A percentile compares a stretch with the other conserved stretches of the same genome.
Evolutionary conservation across 2,888 invertebrate species (phyloP).

Genomic region (Ormia ochracea): DNA sequence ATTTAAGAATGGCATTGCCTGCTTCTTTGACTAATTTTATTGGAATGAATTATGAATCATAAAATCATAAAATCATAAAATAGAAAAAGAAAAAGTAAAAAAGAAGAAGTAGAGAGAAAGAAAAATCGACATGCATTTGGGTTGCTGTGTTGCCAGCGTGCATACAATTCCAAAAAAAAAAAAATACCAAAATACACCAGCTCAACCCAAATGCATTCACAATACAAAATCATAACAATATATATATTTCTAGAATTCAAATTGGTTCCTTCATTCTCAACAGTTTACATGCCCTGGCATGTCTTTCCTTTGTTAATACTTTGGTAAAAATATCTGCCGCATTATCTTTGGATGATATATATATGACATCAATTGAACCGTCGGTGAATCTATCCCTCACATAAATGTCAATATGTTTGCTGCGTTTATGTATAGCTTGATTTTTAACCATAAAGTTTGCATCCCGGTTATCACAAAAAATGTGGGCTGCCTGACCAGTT

Average conservation of each 20-base stretch:
- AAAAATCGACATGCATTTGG: too few species aligned
- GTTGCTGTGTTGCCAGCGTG: too few species aligned
- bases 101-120: too few species aligned
- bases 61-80: too few species aligned
- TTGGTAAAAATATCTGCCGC: conserved; percentile 47
- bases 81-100: too few species aligned
- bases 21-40: too few species aligned
- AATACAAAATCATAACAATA: background rate
- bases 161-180: too few species aligned
- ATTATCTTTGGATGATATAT: conserved; percentile 50
- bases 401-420: conserved; percentile 42
- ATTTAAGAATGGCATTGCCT: too few species aligned
- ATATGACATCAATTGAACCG: conserved; percentile 24
- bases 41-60: too few species aligned
- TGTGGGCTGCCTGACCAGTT: conserved; percentile 24
- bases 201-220: conserved; percentile 9
- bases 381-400: conserved; percentile 30
- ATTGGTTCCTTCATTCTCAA: background rate
- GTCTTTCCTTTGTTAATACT: conserved; percentile 19
- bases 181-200: too few species aligned
- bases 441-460: conserved; percentile 49
- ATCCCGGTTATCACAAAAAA: conserved; percentile 39
- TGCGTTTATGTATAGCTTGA: conserved; percentile 38
- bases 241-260: background rate
- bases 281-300: conserved; percentile 24